phyloP scores from a whole-genome alignment of 1,140 invertebrate species.

The Drosophila varians region DNA sequence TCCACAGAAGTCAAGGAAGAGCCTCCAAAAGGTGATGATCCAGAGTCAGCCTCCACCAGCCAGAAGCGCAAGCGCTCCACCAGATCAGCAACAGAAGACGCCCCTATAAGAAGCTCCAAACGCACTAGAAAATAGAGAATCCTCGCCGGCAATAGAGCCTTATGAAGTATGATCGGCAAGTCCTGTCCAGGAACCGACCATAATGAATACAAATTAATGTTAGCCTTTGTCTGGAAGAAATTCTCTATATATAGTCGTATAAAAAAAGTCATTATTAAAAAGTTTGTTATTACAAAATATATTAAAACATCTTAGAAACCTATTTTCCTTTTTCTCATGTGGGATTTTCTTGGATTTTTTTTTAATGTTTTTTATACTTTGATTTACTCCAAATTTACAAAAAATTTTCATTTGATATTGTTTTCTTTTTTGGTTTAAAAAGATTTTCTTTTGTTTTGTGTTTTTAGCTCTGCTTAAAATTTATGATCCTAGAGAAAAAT shows the following conservation, averaged over 20 bases:
- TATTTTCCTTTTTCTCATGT: conserved; percentile 27
- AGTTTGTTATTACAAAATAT: conserved; percentile 38
- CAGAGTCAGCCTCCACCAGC: not conserved
- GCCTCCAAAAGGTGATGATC: not conserved
- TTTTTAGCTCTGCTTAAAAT: conserved; percentile 45
- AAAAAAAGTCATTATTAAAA: not conserved
- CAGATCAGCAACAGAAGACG: not conserved
- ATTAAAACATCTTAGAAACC: conserved; percentile 52
- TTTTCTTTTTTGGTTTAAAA: conserved; percentile 22
- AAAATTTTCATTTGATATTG: conserved; percentile 23
- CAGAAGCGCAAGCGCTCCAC: conserved; percentile 14
- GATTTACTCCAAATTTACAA: conserved; percentile 43
- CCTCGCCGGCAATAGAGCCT: conserved; percentile 22
- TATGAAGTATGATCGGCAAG: conserved; percentile 33
- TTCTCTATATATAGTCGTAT: not conserved
- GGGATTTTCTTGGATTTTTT: conserved; percentile 1
- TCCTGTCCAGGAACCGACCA: conserved; percentile 22
- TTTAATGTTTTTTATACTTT: conserved; percentile 36
- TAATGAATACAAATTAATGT: conserved; percentile 2
- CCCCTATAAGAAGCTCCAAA: conserved; percentile 1
- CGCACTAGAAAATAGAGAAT: conserved; percentile 7
- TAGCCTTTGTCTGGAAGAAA: conserved; percentile 11
- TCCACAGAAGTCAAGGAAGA: not conserved
- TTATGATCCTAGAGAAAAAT: conserved; percentile 56
- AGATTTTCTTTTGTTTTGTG: conserved; percentile 22